A percentile compares a stretch with the other conserved stretches of the same genome.
Conservation (phyloP, 2,113 vertebrate species). For the Boulengeromyrus knoepffleri region DNA sequence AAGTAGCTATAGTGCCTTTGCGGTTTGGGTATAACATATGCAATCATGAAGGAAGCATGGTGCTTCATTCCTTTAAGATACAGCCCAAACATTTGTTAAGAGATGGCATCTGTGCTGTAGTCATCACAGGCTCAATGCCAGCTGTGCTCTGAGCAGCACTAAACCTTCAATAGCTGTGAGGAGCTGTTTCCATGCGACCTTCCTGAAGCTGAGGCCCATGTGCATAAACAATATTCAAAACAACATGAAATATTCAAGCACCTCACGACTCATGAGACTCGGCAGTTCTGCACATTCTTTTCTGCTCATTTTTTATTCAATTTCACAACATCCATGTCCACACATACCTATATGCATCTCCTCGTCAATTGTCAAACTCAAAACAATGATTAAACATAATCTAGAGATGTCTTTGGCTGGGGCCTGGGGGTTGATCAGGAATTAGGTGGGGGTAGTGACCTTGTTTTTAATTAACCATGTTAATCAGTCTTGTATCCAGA, state of each 20-base stretch:
- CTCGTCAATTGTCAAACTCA: neutral
- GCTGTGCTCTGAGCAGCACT: neutral
- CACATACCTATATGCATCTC: neutral
- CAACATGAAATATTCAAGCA: neutral
- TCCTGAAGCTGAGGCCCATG: neutral
- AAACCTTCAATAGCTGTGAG: neutral
- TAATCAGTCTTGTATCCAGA: neutral
- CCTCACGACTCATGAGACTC: neutral
- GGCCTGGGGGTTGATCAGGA: neutral
- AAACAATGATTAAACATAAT: neutral
- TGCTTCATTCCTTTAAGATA: neutral
- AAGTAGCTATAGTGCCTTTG: neutral
- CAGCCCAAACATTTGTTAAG: neutral
- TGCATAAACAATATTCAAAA: neutral
- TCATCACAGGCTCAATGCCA: neutral
- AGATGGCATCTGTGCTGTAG: neutral
- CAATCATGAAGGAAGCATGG: neutral
- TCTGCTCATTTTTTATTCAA: neutral
- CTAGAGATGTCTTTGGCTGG: neutral
- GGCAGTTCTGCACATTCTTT: neutral
- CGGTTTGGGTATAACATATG: neutral
- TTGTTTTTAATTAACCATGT: neutral
- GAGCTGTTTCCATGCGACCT: neutral
- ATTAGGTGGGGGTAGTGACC: neutral
- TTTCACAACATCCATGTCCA: neutral